A percentile compares a stretch with the other conserved stretches of the same genome.
phyloP scores from a whole-genome alignment of 2,888 invertebrate genomes.

The Nomada ruficornis region DNA sequence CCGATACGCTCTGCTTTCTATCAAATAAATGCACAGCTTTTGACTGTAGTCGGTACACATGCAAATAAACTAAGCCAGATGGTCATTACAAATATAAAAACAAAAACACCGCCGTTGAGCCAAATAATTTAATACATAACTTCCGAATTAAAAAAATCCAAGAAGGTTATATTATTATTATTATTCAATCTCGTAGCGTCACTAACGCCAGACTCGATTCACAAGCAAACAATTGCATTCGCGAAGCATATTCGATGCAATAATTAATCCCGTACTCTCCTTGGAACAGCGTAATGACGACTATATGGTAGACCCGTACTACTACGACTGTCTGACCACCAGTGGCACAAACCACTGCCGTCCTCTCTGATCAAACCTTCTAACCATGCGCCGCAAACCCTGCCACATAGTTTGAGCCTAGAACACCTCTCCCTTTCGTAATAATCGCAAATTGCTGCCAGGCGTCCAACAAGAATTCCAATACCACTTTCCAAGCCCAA shows the following conservation, averaged over 20 bases:
- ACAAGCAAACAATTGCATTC: not conserved
- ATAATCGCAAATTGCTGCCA: not conserved
- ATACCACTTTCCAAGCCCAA: not conserved
- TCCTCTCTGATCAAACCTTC: not conserved
- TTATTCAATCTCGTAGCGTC: not conserved
- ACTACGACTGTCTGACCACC: constrained; percentile 4
- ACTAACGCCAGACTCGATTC: not conserved
- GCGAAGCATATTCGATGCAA: not conserved
- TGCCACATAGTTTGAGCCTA: not conserved
- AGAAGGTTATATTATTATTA: not conserved
- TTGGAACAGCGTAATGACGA: not conserved
- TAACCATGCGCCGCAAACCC: not conserved
- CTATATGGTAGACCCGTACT: constrained; percentile 1
- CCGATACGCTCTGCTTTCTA: constrained; percentile 28
- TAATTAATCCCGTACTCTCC: constrained; percentile 7
- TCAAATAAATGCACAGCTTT: constrained; percentile 7
- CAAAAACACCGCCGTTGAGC: not conserved
- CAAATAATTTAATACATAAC: not conserved
- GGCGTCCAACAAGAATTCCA: not conserved
- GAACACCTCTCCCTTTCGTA: not conserved
- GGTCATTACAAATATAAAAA: no score
- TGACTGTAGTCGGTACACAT: not conserved
- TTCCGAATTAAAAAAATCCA: not conserved
- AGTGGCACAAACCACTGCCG: not conserved
- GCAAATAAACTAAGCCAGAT: not conserved